A percentile compares a stretch with the other conserved stretches of the same genome.
phyloP scores from a whole-genome alignment of 2,797 vertebrate genomes.

The Sphaeramia orbicularis region DNA sequence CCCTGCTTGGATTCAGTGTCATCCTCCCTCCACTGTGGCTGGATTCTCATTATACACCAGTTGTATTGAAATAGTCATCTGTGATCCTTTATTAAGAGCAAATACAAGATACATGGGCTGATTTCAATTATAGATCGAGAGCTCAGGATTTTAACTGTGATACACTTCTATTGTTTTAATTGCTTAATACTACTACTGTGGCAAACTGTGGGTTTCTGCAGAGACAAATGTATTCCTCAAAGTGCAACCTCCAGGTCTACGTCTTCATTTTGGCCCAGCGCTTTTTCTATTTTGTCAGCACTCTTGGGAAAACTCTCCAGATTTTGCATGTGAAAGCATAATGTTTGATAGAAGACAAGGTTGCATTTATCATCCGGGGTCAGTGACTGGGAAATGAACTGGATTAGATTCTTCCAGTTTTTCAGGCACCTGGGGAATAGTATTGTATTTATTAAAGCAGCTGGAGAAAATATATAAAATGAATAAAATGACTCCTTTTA shows the following conservation, averaged over 20 bases:
- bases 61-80: not conserved
- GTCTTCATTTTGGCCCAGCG: constrained; percentile 45
- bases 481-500: not conserved
- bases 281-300: constrained; percentile 65
- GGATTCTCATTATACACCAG: not conserved
- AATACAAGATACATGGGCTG: not conserved
- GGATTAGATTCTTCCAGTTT: not conserved
- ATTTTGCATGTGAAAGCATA: constrained; percentile 39
- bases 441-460: not conserved
- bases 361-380: constrained; percentile 19
- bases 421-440: not conserved
- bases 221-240: constrained; percentile 55
- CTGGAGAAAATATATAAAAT: too few species aligned
- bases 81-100: too few species aligned
- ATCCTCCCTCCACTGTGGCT: not conserved
- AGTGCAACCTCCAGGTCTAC: constrained; percentile 38
- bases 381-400: not conserved
- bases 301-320: constrained; percentile 31
- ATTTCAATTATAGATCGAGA: not conserved
- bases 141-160: not conserved
- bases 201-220: constrained; percentile 17
- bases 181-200: not conserved
- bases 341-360: constrained; percentile 25
- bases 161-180: not conserved
- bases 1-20: not conserved